Conservation (phyloP, 2,797 vertebrate genomes). For the Danio tinwini region DNA sequence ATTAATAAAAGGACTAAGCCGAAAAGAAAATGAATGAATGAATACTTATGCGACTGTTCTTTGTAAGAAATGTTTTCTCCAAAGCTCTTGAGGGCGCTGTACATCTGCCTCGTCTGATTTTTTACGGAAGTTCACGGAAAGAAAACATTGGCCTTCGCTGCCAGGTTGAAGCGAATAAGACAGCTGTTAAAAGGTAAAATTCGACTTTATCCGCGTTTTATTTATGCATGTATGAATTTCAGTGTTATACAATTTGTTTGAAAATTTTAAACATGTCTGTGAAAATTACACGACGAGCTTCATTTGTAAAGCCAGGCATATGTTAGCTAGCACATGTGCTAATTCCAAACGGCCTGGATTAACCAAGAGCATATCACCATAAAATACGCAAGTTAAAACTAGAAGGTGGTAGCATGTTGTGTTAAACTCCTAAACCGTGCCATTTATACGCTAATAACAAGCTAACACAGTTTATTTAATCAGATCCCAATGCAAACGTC, state of each 20-base stretch:
- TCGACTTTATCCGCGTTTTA: background rate
- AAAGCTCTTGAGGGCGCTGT: constrained; percentile 2
- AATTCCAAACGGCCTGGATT: background rate
- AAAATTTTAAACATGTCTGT: background rate
- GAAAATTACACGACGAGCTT: background rate
- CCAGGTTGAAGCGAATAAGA: background rate
- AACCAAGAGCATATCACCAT: background rate
- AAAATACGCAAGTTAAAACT: background rate
- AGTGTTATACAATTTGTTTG: background rate
- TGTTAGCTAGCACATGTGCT: constrained; percentile 7
- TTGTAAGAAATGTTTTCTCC: background rate
- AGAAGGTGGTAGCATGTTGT: background rate
- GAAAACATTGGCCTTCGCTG: constrained; percentile 13
- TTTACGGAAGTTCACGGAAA: constrained; percentile 31
- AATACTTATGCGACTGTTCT: too few relatives aligned
- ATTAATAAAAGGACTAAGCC: too few relatives aligned
- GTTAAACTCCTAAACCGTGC: background rate
- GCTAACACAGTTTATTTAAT: background rate
- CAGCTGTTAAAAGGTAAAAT: constrained; percentile 7
- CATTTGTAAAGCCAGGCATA: background rate
- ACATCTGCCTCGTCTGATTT: too few relatives aligned
- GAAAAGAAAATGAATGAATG: too few relatives aligned
- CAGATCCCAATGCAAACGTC: too few relatives aligned
- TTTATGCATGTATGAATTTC: background rate
- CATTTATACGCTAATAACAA: background rate